Evolutionary conservation across 2,888 invertebrate species (phyloP).

Genomic region (Lasioglossum figueresi): DNA sequence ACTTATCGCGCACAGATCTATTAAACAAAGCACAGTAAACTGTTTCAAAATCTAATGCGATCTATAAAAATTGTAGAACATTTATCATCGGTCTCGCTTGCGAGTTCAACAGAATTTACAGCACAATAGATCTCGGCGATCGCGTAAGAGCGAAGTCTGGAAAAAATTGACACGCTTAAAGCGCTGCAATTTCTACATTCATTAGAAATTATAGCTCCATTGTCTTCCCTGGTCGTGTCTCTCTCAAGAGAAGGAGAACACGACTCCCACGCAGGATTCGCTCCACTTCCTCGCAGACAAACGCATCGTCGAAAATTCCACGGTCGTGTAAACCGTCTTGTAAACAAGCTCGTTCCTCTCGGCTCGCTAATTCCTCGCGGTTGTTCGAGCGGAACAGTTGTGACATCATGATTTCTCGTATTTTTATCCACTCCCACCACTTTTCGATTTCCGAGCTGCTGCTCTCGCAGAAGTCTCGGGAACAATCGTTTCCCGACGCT

Average conservation of each 20-base stretch:
- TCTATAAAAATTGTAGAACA: not conserved
- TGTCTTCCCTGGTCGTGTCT: not conserved
- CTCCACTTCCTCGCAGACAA: constrained; percentile 12
- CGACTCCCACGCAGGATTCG: constrained; percentile 20
- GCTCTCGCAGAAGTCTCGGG: not conserved
- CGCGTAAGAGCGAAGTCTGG: not conserved
- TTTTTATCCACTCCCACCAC: not conserved
- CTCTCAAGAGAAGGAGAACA: not conserved
- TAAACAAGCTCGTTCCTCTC: constrained; percentile 50
- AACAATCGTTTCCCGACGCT: constrained; percentile 1
- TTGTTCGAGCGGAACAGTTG: constrained; percentile 11
- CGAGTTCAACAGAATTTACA: not conserved
- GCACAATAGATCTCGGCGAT: not conserved
- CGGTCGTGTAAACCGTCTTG: constrained; percentile 45
- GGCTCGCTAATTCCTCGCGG: constrained; percentile 53
- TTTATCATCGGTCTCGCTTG: not conserved
- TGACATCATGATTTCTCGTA: constrained; percentile 32
- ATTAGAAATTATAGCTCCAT: constrained; percentile 5
- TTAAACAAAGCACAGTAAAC: not conserved
- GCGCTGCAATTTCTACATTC: not conserved
- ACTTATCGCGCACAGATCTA: not conserved
- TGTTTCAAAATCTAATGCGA: not conserved
- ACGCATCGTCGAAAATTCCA: constrained; percentile 39
- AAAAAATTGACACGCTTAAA: not conserved
- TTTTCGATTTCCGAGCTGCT: not conserved